A percentile compares a stretch with the other conserved stretches of the same genome.
These are phyloP conservation scores for Syrrhaptes paradoxus DNA, from an alignment of 2,113 vertebrate species.

Conservation along the genomic window DNA sequence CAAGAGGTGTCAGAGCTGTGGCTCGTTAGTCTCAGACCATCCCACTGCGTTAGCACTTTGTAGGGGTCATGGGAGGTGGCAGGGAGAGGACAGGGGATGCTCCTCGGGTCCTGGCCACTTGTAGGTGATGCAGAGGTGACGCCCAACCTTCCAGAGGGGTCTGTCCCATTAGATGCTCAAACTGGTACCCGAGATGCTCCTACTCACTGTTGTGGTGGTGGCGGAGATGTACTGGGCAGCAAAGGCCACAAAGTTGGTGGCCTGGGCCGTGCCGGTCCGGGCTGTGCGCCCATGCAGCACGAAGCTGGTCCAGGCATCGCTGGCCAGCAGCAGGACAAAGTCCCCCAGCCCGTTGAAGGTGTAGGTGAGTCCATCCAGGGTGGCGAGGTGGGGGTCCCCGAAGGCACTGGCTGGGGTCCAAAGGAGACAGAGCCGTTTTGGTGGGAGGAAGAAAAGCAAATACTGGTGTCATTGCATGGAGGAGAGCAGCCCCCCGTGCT, in stretches of 20 bases:
- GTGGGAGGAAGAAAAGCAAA: background rate
- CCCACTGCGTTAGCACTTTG: background rate
- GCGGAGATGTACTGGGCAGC: constrained; percentile 10
- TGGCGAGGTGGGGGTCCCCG: constrained; percentile 47
- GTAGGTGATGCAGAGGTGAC: background rate
- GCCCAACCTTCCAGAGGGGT: background rate
- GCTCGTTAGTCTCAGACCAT: background rate
- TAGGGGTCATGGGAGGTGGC: accelerated
- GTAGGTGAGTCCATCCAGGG: constrained; percentile 54
- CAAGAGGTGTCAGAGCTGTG: background rate
- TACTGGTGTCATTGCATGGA: background rate
- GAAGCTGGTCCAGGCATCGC: background rate
- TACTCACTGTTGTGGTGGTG: constrained; percentile 44
- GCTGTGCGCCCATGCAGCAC: background rate
- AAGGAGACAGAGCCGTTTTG: background rate
- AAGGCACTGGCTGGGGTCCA: background rate
- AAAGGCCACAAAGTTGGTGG: constrained; percentile 52
- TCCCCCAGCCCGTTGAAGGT: constrained; percentile 55
- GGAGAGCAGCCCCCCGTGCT: background rate
- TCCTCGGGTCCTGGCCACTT: accelerated
- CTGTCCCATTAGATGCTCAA: background rate
- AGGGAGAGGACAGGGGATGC: background rate
- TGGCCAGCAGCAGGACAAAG: constrained; percentile 43
- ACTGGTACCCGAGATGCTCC: background rate
- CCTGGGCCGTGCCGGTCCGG: background rate